These are phyloP conservation scores for Lepidotrigona ventralis DNA, from an alignment of 1,140 invertebrate genomes.

Conservation along the genomic window DNA sequence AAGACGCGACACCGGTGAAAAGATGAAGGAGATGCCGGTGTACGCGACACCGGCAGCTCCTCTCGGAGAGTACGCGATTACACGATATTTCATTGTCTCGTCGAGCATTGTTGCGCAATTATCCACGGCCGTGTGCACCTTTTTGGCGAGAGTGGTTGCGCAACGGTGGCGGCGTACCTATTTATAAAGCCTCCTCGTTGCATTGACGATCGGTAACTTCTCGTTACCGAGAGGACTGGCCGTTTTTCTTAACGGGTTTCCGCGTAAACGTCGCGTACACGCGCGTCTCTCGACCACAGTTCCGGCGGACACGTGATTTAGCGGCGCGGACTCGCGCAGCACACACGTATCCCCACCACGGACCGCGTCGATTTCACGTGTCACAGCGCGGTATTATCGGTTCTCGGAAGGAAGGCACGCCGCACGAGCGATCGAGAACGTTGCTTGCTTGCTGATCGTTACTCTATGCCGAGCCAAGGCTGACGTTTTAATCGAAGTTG, in stretches of 20 bases:
- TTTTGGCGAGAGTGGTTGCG: constrained; percentile 45
- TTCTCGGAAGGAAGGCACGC: constrained; percentile 35
- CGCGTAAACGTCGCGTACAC: constrained; percentile 20
- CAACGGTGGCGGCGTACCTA: constrained; percentile 46
- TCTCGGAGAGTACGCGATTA: constrained; percentile 28
- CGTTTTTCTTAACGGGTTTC: constrained; percentile 58
- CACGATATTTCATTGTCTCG: constrained; percentile 60
- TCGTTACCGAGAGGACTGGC: constrained; percentile 63
- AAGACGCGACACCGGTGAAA: not conserved
- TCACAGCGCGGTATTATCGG: not conserved
- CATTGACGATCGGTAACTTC: constrained; percentile 64
- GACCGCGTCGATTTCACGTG: constrained; percentile 51
- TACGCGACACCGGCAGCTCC: constrained; percentile 30
- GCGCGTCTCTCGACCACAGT: constrained; percentile 40
- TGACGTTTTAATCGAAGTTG: constrained; percentile 23
- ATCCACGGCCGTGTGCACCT: constrained; percentile 46
- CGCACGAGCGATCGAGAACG: constrained; percentile 17
- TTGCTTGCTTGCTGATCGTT: not conserved
- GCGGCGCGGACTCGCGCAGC: constrained; percentile 3
- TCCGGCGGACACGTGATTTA: constrained; percentile 44
- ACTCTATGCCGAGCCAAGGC: not conserved
- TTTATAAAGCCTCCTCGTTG: constrained; percentile 57
- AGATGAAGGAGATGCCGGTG: constrained; percentile 9
- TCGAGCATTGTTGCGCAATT: constrained; percentile 53
- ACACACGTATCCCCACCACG: not conserved